Evolutionary conservation across 2,113 vertebrate species (phyloP), one percentile per base, ranked within the genome.

Genomic region (Chelonoidis abingdonii): DNA sequence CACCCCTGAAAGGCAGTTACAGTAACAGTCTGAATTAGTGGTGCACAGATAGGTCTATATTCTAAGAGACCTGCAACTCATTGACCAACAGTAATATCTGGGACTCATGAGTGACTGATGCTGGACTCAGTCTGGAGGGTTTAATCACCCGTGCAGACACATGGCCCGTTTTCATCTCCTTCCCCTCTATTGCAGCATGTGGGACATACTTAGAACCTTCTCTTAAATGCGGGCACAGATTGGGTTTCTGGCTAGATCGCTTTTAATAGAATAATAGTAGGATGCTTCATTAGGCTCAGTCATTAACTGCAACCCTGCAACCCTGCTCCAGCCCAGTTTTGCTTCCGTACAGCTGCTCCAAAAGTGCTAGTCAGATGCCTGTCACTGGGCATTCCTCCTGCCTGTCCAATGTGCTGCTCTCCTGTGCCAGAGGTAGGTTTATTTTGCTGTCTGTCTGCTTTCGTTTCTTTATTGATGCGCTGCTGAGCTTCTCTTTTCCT

Each of bases 161-260:
- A 57, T 29, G 59, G 17, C 4, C 53, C 1, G 11, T 86, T 89
- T 3, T 41, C 4, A 6, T 31, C 50, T 6, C 10, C 2, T 72
- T 35, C 69, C 4, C 25, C 7, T 80, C 14, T 10, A 1, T 4
- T 84, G 54, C 6, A 27, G 3, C 6, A 5, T 4, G 24, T 25
- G 38, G 6, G 41, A 44, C 24, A 25, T 22, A 3, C 81, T 57
- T 16, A 19, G 53, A 44, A 44, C 12, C 9, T 14, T 31, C 16
- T 21, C 5, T 1, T 24, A n/a, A 50, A 47, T 5, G 27, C 2
- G 38, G n/a, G 14, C 50, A 56, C 1, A 0, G 9, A n/a, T 21
- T 14, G 3, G 7, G 1, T 2, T 50, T 88, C 83, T 21, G 41
- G 12, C 84, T 9, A 86, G 44, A 12, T 24, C 2, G 6, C 35